These are phyloP conservation scores for Sminthurinus aureus DNA, from an alignment of 2,888 invertebrate genomes.

Conservation along the genomic window DNA sequence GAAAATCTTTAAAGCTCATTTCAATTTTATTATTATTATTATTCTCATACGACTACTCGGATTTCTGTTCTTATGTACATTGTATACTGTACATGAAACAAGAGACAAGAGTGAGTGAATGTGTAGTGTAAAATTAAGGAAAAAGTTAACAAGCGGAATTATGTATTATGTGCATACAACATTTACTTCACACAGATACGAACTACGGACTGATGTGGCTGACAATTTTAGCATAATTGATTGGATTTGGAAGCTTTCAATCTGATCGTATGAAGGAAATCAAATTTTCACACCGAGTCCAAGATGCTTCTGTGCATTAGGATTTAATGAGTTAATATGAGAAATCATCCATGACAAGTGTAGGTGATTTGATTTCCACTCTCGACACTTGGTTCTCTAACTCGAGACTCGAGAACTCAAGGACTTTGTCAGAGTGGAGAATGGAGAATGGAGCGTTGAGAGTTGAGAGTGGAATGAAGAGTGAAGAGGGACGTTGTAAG, in stretches of 20 bases:
- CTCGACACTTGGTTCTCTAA: slow-evolving; percentile 5
- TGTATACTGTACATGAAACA: too few relatives aligned
- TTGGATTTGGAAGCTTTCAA: slow-evolving; percentile 47
- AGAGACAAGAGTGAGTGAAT: not conserved
- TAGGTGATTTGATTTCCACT: slow-evolving; percentile 48
- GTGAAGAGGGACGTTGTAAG: not conserved
- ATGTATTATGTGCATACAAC: not conserved
- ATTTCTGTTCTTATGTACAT: not conserved
- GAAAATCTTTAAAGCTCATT: not conserved
- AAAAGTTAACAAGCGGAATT: not conserved
- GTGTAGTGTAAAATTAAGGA: not conserved
- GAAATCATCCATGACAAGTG: slow-evolving; percentile 56
- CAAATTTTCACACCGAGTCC: slow-evolving; percentile 42
- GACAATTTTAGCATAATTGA: slow-evolving; percentile 48
- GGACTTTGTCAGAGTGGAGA: not conserved
- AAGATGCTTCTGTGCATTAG: slow-evolving; percentile 42
- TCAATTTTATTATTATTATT: not conserved
- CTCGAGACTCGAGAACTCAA: slow-evolving; percentile 1
- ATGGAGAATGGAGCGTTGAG: not conserved
- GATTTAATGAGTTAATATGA: slow-evolving; percentile 56
- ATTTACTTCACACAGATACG: not conserved
- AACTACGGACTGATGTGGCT: not conserved
- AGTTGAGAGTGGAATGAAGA: not conserved
- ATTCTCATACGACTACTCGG: not conserved
- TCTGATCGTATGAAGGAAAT: slow-evolving; percentile 44